A percentile compares a stretch with the other conserved stretches of the same genome.
Evolutionary conservation across 2,888 invertebrate species (phyloP).

Genomic region (Meteorus cinctellus): DNA sequence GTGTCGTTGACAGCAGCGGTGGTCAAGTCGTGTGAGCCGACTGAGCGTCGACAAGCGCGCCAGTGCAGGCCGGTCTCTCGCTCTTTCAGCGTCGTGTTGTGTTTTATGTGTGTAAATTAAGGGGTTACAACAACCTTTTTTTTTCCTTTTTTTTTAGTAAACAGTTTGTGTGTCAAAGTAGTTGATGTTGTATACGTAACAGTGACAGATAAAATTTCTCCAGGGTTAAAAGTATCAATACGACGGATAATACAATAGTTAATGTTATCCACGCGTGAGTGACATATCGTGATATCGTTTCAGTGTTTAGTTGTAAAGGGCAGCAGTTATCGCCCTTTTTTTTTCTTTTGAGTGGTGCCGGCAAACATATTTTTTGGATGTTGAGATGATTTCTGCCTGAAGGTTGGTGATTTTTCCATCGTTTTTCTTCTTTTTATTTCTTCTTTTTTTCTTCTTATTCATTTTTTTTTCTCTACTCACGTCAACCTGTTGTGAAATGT

Average conservation of each 20-base stretch:
- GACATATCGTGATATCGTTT: slow-evolving; percentile 4
- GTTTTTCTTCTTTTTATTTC: neutral
- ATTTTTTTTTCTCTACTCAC: no score
- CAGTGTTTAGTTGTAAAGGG: no score
- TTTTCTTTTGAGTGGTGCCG: neutral
- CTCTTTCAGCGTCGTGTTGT: slow-evolving; percentile 54
- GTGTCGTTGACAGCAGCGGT: slow-evolving; percentile 61
- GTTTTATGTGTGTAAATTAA: neutral
- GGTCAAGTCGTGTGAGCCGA: slow-evolving; percentile 52
- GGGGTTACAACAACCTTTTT: neutral
- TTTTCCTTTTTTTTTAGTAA: neutral
- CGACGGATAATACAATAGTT: neutral
- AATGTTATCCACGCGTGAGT: neutral
- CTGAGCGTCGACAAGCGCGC: slow-evolving; percentile 47
- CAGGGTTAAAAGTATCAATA: neutral
- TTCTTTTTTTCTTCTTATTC: no score
- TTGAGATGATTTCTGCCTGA: neutral
- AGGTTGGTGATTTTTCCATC: neutral
- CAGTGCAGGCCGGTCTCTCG: slow-evolving; percentile 64
- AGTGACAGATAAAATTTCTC: neutral
- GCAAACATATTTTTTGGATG: neutral
- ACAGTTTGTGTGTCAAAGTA: neutral
- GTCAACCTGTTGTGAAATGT: neutral
- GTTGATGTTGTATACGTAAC: neutral
- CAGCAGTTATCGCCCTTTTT: neutral